A percentile compares a stretch with the other conserved stretches of the same genome.
phyloP scores from a whole-genome alignment of 2,888 invertebrate species.

The Drosophila affinis region DNA sequence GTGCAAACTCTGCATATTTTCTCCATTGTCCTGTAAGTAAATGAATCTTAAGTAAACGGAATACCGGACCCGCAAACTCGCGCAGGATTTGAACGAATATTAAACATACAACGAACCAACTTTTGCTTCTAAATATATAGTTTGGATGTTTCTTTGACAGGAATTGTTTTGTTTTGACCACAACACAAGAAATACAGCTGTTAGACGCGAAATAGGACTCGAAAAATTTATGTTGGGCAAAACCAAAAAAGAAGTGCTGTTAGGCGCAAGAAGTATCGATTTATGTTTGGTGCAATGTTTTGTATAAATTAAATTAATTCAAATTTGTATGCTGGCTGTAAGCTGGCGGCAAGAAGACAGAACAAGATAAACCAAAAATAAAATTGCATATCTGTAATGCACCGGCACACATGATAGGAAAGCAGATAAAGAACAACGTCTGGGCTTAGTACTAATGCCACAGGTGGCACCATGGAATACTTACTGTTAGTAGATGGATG shows the following conservation, averaged over 20 bases:
- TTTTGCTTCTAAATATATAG: too few relatives aligned
- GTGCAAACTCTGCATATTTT: constrained; percentile 2
- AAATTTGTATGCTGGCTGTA: background rate
- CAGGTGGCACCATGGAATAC: background rate
- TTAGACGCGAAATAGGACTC: too few relatives aligned
- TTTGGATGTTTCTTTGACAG: too few relatives aligned
- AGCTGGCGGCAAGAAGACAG: background rate
- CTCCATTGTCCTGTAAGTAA: background rate
- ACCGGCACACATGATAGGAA: background rate
- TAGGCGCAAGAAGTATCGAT: too few relatives aligned
- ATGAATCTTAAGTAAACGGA: too few relatives aligned
- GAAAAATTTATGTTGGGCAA: too few relatives aligned
- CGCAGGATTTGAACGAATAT: too few relatives aligned
- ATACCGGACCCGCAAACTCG: too few relatives aligned
- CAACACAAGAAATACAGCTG: too few relatives aligned
- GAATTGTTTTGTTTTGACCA: too few relatives aligned
- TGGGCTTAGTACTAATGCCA: background rate
- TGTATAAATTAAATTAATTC: background rate
- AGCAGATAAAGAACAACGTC: background rate
- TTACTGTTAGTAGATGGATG: background rate
- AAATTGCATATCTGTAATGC: background rate
- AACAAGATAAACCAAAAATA: background rate
- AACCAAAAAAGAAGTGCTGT: too few relatives aligned
- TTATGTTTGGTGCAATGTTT: background rate
- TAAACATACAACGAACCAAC: too few relatives aligned